Evolutionary conservation across 2,797 vertebrate species (phyloP).

Genomic region (Characodon lateralis): DNA sequence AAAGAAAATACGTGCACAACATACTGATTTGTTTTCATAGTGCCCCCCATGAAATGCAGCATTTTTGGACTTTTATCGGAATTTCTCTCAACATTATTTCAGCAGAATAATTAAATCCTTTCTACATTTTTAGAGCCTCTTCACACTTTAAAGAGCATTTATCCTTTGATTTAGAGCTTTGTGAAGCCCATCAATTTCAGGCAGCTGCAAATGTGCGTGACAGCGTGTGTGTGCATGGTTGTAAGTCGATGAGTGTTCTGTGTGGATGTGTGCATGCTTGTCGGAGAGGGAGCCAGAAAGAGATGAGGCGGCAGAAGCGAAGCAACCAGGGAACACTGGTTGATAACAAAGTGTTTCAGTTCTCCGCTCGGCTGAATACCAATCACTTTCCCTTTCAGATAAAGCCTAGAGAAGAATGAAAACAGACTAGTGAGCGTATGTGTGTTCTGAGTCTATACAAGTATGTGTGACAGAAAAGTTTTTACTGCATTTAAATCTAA

Average conservation of each 20-base stretch:
- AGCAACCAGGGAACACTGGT: conserved; percentile 58
- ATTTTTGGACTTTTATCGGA: conserved; percentile 1
- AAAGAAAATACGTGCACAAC: background rate
- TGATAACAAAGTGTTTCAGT: conserved; percentile 71
- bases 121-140: conserved; percentile 7
- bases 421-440: conserved; percentile 34
- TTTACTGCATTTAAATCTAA: conserved; percentile 43
- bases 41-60: background rate
- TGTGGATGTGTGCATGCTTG: conserved; percentile 21
- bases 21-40: background rate
- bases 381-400: conserved; percentile 68
- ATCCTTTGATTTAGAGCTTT: conserved; percentile 37
- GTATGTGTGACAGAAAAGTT: conserved; percentile 46
- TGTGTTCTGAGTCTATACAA: conserved; percentile 13
- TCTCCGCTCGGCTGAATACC: conserved; percentile 74
- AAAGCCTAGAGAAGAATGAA: conserved; percentile 59
- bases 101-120: background rate
- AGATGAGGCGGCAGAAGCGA: conserved; percentile 34
- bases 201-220: conserved; percentile 11
- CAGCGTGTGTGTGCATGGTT: conserved; percentile 4
- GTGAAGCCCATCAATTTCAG: conserved; percentile 19
- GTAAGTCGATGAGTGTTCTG: conserved; percentile 10
- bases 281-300: conserved; percentile 22
- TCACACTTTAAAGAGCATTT: conserved; percentile 43
- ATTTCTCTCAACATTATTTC: conserved; percentile 12